Evolutionary conservation across 2,113 vertebrate species (phyloP), one percentile per base, ranked within the genome.

Genomic region (Zootoca vivipara): DNA sequence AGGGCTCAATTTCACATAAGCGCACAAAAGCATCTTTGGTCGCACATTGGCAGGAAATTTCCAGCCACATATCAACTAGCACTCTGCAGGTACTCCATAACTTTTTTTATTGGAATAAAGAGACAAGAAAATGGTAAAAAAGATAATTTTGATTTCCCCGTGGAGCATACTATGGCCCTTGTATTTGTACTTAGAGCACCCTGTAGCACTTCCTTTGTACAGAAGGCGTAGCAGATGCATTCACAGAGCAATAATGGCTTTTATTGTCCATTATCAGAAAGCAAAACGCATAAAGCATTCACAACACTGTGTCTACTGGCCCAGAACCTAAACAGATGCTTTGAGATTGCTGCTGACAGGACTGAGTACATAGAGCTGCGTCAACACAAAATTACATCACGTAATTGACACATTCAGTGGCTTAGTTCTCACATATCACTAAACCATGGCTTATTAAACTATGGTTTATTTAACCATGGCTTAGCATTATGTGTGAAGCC

Each of bases 171-270:
- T n/a, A 16, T n/a, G 42, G 28, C 3, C 26, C 30, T 56, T 30
- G 22, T 20, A 8, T 22, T 56, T 38, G 22, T 28, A 8, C 42
- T 16, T 56, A 62, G 26, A 52, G 46, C 10, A 52, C 46, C 10
- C 24, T 77, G 52, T 82, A 52, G 46, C 46, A 52, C 46, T 52
- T 52, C 46, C 46, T 52, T 69, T 75, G 28, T 74, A 5, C 24
- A 26, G n/a, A 46, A 42, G 0, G 12, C 12, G 28, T 20, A 35
- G 33, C 1, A 0, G 1, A 0, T 78, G 67, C 0, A 0, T 20
- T 24, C 0, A 5, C 62, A 1, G 5, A 26, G 30, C 16, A 15
- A 38, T 15, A 20, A 46, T 62, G 18, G 58, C 58, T 33, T 67
- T 20, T 18, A 67, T 24, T 33, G 28, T 46, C 10, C 40, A 79